These are phyloP conservation scores for Trogon melanurus DNA, from an alignment of 2,113 vertebrate species.

Conservation along the genomic window DNA sequence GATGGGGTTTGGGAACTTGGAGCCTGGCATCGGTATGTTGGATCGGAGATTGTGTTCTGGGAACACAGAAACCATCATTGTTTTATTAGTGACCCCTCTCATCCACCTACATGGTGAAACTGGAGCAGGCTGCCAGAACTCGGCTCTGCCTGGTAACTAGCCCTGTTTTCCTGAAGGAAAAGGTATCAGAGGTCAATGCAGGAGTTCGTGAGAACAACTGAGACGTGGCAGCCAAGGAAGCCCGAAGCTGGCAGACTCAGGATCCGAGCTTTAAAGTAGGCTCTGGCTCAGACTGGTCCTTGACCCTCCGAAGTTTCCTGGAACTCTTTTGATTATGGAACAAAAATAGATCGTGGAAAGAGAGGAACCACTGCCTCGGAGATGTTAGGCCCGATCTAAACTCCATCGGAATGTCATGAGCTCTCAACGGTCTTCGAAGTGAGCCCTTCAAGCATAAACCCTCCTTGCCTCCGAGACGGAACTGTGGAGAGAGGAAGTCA, in stretches of 20 bases:
- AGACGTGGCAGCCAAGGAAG: not conserved
- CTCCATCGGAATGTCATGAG: not conserved
- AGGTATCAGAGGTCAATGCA: not conserved
- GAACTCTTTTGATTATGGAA: not conserved
- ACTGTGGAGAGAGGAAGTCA: not conserved
- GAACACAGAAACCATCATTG: not conserved
- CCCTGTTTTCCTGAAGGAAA: not conserved
- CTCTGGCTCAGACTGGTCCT: not conserved
- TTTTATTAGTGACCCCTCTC: not conserved
- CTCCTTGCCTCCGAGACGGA: not conserved
- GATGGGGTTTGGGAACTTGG: constrained; percentile 32
- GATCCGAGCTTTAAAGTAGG: not conserved
- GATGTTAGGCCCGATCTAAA: not conserved
- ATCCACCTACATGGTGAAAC: not conserved
- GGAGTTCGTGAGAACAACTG: not conserved
- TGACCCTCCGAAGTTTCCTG: constrained; percentile 38
- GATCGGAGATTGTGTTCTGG: not conserved
- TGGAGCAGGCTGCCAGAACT: not conserved
- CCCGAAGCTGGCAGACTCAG: not conserved
- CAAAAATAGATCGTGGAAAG: constrained; percentile 13
- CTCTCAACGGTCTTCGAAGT: not conserved
- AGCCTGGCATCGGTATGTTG: not conserved
- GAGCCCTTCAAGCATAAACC: not conserved
- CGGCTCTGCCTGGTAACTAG: not conserved
- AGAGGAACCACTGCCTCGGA: not conserved